These are phyloP conservation scores for Dryobotodes eremita DNA, from an alignment of 2,888 invertebrate species.

Conservation along the genomic window DNA sequence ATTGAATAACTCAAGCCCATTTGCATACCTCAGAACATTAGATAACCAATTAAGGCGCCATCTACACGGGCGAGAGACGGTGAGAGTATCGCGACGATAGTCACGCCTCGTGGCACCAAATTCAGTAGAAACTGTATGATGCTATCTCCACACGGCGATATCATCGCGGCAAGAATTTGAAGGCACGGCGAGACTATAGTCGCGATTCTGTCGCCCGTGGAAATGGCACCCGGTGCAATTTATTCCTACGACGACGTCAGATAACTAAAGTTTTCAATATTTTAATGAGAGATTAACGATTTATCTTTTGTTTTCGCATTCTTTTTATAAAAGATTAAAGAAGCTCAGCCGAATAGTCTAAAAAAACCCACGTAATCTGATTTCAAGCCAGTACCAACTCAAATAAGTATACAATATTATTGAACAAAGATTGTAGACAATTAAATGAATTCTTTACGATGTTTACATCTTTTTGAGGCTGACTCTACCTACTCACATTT, in stretches of 20 bases:
- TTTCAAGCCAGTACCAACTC: neutral
- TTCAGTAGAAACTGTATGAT: too few species aligned
- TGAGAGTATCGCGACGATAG: too few species aligned
- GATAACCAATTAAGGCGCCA: too few species aligned
- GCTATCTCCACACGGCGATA: too few species aligned
- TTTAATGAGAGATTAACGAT: neutral
- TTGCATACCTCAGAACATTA: too few species aligned
- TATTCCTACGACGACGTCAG: too few species aligned
- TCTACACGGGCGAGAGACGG: too few species aligned
- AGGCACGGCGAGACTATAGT: too few species aligned
- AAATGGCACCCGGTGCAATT: too few species aligned
- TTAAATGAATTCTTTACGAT: neutral
- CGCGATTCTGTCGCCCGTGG: too few species aligned
- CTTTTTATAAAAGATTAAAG: neutral
- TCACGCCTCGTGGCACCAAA: too few species aligned
- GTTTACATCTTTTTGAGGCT: neutral
- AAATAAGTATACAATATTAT: neutral
- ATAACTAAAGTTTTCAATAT: neutral
- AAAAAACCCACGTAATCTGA: slow-evolving; percentile 6
- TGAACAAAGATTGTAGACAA: neutral
- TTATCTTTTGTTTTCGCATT: neutral
- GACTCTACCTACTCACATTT: neutral
- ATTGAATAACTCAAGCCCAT: neutral
- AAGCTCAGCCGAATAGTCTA: neutral
- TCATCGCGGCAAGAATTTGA: too few species aligned